Percentiles rank a stretch among this genome's conserved stretches.
Conservation (phyloP, 2,888 invertebrate genomes). For the Drosophila prolongata region DNA sequence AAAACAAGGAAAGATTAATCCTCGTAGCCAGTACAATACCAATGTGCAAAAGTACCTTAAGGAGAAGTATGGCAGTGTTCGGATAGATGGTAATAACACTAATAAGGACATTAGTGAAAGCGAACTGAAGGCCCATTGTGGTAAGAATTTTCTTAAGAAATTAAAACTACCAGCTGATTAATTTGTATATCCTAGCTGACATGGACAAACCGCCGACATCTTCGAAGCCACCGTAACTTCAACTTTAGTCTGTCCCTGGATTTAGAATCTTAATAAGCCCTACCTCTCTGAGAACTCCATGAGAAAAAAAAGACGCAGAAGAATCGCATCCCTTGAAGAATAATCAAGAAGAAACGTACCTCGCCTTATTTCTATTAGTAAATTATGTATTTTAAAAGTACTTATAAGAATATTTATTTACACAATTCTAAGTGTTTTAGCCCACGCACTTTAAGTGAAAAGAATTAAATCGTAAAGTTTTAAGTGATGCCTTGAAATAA, state of each 20-base stretch:
- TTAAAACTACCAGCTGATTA: not conserved
- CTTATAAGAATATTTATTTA: constrained; percentile 5
- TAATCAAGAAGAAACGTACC: constrained; percentile 14
- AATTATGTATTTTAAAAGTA: constrained; percentile 9
- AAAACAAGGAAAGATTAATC: not conserved
- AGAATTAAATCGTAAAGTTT: not conserved
- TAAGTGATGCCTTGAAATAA: constrained; percentile 6
- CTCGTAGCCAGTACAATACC: constrained; percentile 42
- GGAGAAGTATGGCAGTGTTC: constrained; percentile 43
- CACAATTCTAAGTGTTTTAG: constrained; percentile 8
- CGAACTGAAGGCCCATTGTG: not conserved
- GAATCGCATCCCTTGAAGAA: not conserved
- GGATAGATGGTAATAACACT: not conserved
- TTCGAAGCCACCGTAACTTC: not conserved
- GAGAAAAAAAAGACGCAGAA: not conserved
- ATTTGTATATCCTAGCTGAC: not conserved
- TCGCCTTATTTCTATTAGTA: constrained; percentile 26
- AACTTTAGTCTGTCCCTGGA: not conserved
- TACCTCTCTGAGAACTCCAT: not conserved
- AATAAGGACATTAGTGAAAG: not conserved
- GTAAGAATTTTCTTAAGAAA: not conserved
- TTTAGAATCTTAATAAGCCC: not conserved
- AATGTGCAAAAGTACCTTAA: constrained; percentile 53
- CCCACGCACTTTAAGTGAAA: constrained; percentile 9
- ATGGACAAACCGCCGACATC: not conserved